Evolutionary conservation across 2,888 invertebrate genomes (phyloP).

Genomic region (Tortricodes alternella): DNA sequence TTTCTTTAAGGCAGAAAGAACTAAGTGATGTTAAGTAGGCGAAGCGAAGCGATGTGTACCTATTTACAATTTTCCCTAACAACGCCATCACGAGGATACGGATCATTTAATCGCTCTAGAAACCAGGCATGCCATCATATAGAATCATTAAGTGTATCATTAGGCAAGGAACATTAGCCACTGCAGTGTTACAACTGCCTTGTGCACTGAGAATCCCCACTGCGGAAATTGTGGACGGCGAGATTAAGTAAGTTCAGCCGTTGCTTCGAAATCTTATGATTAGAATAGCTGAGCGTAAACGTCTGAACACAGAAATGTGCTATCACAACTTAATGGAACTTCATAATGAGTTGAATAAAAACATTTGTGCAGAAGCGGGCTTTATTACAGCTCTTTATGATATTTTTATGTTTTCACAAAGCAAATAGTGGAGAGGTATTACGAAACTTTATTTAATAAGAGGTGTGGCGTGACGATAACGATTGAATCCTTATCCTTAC

Average conservation of each 20-base stretch:
- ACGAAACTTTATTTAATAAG: not conserved
- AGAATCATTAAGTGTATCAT: slow-evolving; percentile 6
- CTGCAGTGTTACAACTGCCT: slow-evolving; percentile 1
- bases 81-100: not conserved
- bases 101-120: not conserved
- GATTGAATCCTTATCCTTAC: too few species aligned
- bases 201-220: not conserved
- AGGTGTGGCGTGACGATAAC: too few species aligned
- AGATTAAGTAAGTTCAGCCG: not conserved
- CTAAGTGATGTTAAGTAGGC: not conserved
- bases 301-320: not conserved
- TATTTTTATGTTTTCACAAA: not conserved
- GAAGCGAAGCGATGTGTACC: not conserved
- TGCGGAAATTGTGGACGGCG: not conserved
- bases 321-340: not conserved
- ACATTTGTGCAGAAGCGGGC: not conserved
- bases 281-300: not conserved
- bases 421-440: not conserved
- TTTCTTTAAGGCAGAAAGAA: too few species aligned
- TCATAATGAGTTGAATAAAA: not conserved
- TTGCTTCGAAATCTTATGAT: not conserved
- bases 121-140: slow-evolving; percentile 4
- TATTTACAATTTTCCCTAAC: not conserved
- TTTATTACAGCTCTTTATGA: not conserved
- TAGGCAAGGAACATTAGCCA: slow-evolving; percentile 7